phyloP scores from a whole-genome alignment of 2,888 invertebrate species.

The Beris chalybata region DNA sequence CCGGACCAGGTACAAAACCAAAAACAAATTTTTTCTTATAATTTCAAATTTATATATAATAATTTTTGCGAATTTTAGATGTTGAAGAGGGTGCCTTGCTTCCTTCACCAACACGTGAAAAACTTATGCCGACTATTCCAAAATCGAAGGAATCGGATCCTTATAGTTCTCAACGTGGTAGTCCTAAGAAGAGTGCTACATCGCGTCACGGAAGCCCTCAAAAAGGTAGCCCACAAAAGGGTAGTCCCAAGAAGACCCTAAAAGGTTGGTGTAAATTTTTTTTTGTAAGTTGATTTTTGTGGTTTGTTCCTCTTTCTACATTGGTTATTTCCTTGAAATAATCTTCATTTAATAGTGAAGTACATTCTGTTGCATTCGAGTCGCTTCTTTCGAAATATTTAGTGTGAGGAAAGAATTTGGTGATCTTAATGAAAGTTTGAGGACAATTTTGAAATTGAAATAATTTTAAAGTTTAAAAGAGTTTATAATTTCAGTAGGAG shows the following conservation, averaged over 20 bases:
- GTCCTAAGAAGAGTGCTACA: slow-evolving; percentile 56
- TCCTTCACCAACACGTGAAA: slow-evolving; percentile 71
- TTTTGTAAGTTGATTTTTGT: too few species aligned
- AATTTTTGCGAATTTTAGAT: slow-evolving; percentile 47
- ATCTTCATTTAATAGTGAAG: too few species aligned
- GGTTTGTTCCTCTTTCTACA: too few species aligned
- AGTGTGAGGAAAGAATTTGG: too few species aligned
- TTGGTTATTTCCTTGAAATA: too few species aligned
- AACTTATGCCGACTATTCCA: slow-evolving; percentile 68
- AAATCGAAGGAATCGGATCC: slow-evolving; percentile 49
- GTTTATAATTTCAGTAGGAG: too few species aligned
- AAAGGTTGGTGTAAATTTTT: slow-evolving; percentile 49
- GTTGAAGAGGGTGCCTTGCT: slow-evolving; percentile 67
- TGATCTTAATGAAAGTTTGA: too few species aligned
- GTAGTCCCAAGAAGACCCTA: slow-evolving; percentile 61
- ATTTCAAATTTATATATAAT: neutral
- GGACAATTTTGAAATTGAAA: too few species aligned
- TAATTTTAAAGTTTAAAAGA: too few species aligned
- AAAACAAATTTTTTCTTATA: neutral
- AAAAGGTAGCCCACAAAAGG: slow-evolving; percentile 60
- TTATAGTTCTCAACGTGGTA: slow-evolving; percentile 48
- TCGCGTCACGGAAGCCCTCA: slow-evolving; percentile 57
- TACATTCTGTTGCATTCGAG: too few species aligned
- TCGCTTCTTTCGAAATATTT: too few species aligned
- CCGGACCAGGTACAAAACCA: slow-evolving; percentile 63